Evolutionary conservation across 2,797 vertebrate genomes (phyloP).

Genomic region (Mus minutoides): DNA sequence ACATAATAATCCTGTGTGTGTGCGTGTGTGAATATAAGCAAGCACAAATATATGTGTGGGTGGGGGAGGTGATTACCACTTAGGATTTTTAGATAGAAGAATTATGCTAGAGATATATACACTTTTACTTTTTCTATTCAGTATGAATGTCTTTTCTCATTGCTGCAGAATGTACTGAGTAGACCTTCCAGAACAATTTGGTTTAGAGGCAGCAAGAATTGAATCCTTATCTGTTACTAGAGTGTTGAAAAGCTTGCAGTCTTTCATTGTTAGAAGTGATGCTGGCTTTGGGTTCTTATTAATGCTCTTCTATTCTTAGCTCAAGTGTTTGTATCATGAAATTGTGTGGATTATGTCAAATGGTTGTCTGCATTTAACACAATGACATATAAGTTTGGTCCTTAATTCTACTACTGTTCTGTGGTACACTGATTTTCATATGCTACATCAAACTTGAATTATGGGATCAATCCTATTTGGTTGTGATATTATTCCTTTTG

Average conservation of each 20-base stretch:
- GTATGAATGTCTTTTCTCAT: not conserved
- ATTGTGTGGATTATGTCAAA: not conserved
- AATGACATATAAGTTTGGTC: not conserved
- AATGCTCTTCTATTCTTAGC: not conserved
- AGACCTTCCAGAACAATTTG: not conserved
- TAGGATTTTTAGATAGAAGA: not conserved
- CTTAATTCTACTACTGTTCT: not conserved
- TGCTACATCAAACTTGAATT: not conserved
- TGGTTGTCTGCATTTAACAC: not conserved
- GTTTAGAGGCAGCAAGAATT: not conserved
- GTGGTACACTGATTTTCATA: not conserved
- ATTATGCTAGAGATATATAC: not conserved
- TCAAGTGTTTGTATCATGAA: not conserved
- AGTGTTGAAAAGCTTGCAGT: not conserved
- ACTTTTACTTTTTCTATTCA: not conserved
- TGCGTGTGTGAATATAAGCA: too few relatives aligned
- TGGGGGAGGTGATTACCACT: not conserved
- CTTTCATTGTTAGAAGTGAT: not conserved
- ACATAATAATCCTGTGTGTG: not conserved
- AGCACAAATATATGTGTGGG: not conserved
- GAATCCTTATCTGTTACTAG: not conserved
- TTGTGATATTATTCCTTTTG: not conserved
- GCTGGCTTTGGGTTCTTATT: not conserved
- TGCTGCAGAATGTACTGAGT: not conserved
- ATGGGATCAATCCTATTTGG: not conserved